Evolutionary conservation across 2,113 vertebrate species (phyloP).

Genomic region (Phylloscopus trochiloides): DNA sequence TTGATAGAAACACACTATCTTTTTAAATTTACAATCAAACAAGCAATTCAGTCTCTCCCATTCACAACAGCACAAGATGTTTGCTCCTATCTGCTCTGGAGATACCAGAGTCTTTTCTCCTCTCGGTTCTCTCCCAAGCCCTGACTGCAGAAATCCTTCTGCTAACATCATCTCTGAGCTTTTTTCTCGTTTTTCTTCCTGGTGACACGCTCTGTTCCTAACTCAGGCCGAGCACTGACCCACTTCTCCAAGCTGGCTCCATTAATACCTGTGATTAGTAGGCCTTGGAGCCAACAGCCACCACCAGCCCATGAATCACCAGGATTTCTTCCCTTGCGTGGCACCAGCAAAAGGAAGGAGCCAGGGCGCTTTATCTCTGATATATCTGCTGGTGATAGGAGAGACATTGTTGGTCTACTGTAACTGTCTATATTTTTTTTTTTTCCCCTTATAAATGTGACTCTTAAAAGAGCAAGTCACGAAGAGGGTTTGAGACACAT

Average conservation of each 20-base stretch:
- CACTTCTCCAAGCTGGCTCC: not conserved
- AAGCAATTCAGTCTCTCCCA: conserved; percentile 45
- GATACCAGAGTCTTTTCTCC: not conserved
- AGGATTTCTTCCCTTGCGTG: not conserved
- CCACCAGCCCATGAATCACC: conserved; percentile 42
- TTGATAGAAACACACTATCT: conserved; percentile 53
- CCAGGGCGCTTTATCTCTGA: not conserved
- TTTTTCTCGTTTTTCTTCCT: not conserved
- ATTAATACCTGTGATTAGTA: conserved; percentile 15
- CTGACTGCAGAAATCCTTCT: not conserved
- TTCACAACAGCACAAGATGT: conserved; percentile 38
- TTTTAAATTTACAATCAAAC: conserved; percentile 63
- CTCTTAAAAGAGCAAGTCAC: conserved; percentile 58
- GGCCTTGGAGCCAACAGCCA: not conserved
- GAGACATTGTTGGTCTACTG: conserved; percentile 39
- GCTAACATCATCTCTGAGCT: not conserved
- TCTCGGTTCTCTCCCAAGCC: not conserved
- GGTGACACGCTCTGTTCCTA: not conserved
- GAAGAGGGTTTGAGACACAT: not conserved
- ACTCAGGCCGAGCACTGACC: not conserved
- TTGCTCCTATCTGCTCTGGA: not conserved
- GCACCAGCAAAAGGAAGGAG: not conserved
- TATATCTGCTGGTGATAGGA: conserved; percentile 18
- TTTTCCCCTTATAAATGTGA: conserved; percentile 19
- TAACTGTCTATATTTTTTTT: not conserved